Evolutionary conservation across 2,113 vertebrate species (phyloP), one percentile per base, ranked within the genome.

Genomic region (Ptilorrhoa leucosticta): DNA sequence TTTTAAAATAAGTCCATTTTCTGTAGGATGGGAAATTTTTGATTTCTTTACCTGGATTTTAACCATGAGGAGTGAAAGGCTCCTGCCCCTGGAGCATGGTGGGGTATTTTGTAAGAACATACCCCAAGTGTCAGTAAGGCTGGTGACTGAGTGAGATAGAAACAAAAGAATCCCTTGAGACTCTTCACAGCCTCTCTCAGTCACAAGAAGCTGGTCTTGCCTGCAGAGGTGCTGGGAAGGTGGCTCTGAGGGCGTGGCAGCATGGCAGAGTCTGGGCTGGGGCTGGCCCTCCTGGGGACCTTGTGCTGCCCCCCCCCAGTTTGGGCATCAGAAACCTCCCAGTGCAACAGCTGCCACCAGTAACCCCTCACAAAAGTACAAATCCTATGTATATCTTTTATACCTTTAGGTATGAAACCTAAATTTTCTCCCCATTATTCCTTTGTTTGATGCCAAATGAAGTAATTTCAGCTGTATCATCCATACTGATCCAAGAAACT

Each of bases 341-440:
- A 68, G 84, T 44, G 51, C 0, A 0, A 28, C 5, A 12, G 35
- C 37, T 54, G 47, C 28, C 1, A 1, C 37, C 22, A 1, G 3
- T 35, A 57, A 65, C 47, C 28, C 83, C 77, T 42, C 63, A 51
- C 3, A 6, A 45, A 82, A 39, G 50, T 33, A 11, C 53, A 72
- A 89, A 58, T 66, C 33, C 9, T 37, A 37, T 0, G 1, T 31
- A 22, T 31, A 37, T 2, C 16, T 66, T 66, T 58, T 58, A 27
- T 22, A 35, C 17, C 22, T 68, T 51, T 7, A 68, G 20, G 19
- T 39, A 11, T 64, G 73, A 75, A 44, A 6, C 19, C 28, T 37
- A 42, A 15, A 23, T 83, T 86, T 17, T 61, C 10, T 73, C 13
- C n/a, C 16, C 12, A 10, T 68, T 57, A 61, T 33, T 65, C 28